These are phyloP conservation scores for Anguilla megastoma DNA, from an alignment of 2,797 vertebrate genomes.

Conservation along the genomic window DNA sequence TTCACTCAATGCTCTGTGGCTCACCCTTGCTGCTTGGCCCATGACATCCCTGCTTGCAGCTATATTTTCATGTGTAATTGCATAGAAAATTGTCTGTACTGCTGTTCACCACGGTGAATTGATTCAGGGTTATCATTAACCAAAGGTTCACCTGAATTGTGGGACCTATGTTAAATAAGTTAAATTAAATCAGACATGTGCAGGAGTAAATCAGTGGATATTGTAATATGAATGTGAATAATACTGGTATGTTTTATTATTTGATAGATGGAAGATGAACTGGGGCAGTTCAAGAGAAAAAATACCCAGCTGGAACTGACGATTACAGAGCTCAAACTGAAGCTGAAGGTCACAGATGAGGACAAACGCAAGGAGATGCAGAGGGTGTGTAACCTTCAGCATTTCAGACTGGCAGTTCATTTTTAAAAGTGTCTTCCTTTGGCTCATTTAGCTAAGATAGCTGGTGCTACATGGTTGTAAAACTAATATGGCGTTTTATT, in stretches of 20 bases:
- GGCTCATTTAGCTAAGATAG: not conserved
- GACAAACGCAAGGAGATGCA: slow-evolving; percentile 79
- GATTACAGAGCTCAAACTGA: slow-evolving; percentile 77
- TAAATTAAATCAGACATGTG: not conserved
- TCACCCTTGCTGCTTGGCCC: no score
- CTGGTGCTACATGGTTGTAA: not conserved
- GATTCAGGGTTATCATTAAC: no score
- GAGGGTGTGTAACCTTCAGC: slow-evolving; percentile 67
- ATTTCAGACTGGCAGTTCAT: not conserved
- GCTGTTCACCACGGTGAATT: no score
- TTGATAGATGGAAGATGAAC: slow-evolving; percentile 81
- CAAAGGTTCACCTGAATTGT: not conserved
- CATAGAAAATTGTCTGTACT: no score
- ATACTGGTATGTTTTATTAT: slow-evolving; percentile 34
- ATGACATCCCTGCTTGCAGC: no score
- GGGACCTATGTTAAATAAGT: not conserved
- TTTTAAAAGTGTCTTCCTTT: not conserved
- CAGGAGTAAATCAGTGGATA: not conserved
- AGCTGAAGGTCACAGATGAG: slow-evolving; percentile 73
- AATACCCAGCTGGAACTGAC: slow-evolving; percentile 79
- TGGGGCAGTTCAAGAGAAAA: slow-evolving; percentile 76
- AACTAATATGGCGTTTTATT: not conserved
- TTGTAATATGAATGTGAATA: not conserved
- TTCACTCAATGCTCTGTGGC: no score
- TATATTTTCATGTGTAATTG: no score